Conservation (phyloP, 2,888 invertebrate genomes). For the Noctua janthina region DNA sequence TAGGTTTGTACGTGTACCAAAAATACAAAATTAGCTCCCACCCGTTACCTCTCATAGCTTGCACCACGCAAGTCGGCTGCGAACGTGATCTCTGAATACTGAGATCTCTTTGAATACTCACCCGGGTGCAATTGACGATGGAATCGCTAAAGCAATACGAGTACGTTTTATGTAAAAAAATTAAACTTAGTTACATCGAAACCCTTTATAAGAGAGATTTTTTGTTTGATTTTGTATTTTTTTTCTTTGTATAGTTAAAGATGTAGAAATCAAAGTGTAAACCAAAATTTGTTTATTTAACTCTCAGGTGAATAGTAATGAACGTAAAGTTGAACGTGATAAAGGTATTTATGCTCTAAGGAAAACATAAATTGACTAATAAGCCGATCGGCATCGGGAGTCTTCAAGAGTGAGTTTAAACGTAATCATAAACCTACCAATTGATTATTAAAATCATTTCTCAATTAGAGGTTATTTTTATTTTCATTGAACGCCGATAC, state of each 20-base stretch:
- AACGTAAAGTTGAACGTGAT: rapidly evolving
- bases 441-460: not conserved
- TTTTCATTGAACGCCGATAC: not conserved
- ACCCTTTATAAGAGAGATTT: constrained; percentile 52
- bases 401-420: no score
- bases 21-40: constrained; percentile 17
- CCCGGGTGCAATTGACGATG: constrained; percentile 86
- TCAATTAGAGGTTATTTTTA: not conserved
- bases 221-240: constrained; percentile 40
- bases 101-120: constrained; percentile 87
- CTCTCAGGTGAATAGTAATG: not conserved
- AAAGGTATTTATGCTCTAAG: no score
- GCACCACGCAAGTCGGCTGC: constrained; percentile 61
- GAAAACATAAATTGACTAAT: not conserved
- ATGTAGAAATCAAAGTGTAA: constrained; percentile 2
- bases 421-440: not conserved
- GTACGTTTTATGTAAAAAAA: constrained; percentile 76
- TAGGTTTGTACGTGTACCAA: no score
- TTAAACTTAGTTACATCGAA: constrained; percentile 76
- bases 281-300: constrained; percentile 5
- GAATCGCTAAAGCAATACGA: constrained; percentile 83
- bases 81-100: constrained; percentile 87
- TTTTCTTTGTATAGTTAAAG: not conserved
- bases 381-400: no score
- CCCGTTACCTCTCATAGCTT: constrained; percentile 57